Evolutionary conservation across 2,797 vertebrate genomes (phyloP).

Genomic region (Eupleurogrammus muticus): DNA sequence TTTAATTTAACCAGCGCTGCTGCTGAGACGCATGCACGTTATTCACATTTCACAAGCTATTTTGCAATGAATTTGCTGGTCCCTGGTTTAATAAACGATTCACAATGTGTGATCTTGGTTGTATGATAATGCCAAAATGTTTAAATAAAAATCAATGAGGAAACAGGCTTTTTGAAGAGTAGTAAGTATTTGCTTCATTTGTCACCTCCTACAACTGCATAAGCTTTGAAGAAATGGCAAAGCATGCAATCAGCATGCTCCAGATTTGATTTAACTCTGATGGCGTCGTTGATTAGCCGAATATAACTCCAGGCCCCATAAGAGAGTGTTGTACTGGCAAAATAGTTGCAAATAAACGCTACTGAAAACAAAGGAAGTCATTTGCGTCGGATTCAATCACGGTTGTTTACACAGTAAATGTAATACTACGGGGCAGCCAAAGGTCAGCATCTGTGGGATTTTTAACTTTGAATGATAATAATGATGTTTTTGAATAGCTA

Average conservation of each 20-base stretch:
- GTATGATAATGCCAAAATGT: slow-evolving; percentile 17
- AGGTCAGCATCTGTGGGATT: slow-evolving; percentile 7
- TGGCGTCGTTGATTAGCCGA: slow-evolving; percentile 42
- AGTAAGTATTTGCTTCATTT: slow-evolving; percentile 24
- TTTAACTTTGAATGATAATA: no score
- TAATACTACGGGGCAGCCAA: neutral
- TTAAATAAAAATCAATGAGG: neutral
- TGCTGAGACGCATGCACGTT: slow-evolving; percentile 10
- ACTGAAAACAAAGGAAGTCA: slow-evolving; percentile 30
- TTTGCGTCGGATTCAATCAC: slow-evolving; percentile 8
- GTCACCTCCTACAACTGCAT: slow-evolving; percentile 16
- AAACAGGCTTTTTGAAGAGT: neutral
- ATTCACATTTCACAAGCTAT: slow-evolving; percentile 17
- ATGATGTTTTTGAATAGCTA: no score
- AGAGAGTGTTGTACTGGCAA: slow-evolving; percentile 22
- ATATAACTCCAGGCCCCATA: slow-evolving; percentile 29
- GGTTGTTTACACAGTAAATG: slow-evolving; percentile 8
- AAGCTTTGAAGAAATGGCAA: slow-evolving; percentile 21
- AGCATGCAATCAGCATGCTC: slow-evolving; percentile 30
- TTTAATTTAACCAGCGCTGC: slow-evolving; percentile 34
- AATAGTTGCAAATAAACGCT: slow-evolving; percentile 30
- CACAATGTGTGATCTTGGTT: neutral
- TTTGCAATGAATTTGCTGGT: slow-evolving; percentile 1
- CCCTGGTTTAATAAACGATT: neutral
- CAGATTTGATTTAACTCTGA: slow-evolving; percentile 51